Conservation (phyloP, 2,888 invertebrate species). For the Globia sparganii region DNA sequence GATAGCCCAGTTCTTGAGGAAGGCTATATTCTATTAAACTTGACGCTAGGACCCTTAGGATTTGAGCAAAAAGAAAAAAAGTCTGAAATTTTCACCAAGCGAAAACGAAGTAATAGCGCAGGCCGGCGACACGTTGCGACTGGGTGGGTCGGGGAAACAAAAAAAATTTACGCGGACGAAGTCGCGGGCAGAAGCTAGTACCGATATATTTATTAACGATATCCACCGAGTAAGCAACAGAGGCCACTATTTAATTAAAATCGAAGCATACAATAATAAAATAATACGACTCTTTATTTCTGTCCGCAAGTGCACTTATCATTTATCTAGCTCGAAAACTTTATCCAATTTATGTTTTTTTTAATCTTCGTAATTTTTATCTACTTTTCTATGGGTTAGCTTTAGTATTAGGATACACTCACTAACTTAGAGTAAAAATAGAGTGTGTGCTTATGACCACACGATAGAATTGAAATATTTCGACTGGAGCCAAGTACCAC, state of each 20-base stretch:
- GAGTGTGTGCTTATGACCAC: background rate
- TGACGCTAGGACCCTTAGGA: no score
- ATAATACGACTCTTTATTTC: background rate
- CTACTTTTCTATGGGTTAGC: background rate
- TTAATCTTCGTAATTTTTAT: background rate
- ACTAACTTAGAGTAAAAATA: background rate
- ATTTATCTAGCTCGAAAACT: background rate
- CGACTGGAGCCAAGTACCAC: background rate
- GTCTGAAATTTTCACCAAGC: no score
- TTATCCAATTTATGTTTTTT: background rate
- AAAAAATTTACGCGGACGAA: no score
- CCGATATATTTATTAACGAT: no score
- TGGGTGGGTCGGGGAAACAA: no score
- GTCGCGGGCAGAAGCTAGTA: no score
- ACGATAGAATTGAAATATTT: background rate
- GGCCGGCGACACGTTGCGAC: no score
- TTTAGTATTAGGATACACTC: no score
- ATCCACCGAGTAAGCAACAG: background rate
- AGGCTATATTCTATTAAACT: no score
- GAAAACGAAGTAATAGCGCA: no score
- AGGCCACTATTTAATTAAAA: background rate
- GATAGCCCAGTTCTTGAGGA: no score
- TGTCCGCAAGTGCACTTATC: background rate
- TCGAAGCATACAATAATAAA: background rate
- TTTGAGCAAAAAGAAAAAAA: no score